These are phyloP conservation scores for Eupeodes corollae DNA, from an alignment of 1,140 invertebrate species.

Conservation along the genomic window DNA sequence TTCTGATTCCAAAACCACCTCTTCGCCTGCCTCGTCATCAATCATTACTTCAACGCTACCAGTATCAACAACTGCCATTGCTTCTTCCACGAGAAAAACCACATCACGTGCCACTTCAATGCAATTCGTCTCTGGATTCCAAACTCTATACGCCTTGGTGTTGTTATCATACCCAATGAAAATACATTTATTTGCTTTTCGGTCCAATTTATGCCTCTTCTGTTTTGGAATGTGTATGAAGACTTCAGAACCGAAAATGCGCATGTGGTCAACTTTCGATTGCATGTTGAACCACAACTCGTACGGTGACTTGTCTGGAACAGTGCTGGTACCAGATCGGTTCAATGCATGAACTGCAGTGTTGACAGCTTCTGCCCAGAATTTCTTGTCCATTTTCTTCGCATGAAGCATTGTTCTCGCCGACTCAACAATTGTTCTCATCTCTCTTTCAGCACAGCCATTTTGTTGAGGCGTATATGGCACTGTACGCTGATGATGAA, in stretches of 20 bases:
- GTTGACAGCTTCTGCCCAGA: constrained; percentile 39
- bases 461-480: constrained; percentile 37
- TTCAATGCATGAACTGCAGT: constrained; percentile 34
- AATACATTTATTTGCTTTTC: constrained; percentile 23
- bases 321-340: constrained; percentile 17
- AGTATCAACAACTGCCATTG: neutral
- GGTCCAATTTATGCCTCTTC: constrained; percentile 27
- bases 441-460: constrained; percentile 35
- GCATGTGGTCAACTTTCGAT: constrained; percentile 7
- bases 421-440: constrained; percentile 35
- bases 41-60: neutral
- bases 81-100: neutral
- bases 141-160: constrained; percentile 10
- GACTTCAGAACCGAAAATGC: constrained; percentile 32
- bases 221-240: constrained; percentile 29
- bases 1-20: neutral
- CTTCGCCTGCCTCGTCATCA: neutral
- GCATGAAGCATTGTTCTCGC: constrained; percentile 33
- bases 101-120: constrained; percentile 11
- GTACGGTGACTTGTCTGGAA: constrained; percentile 19
- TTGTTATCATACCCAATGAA: constrained; percentile 29
- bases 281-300: constrained; percentile 21
- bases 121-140: constrained; percentile 9
- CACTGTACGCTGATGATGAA: constrained; percentile 10
- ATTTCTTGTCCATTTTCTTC: constrained; percentile 25